Conservation (phyloP, 2,113 vertebrate species). For the Melanostigma gelatinosum region DNA sequence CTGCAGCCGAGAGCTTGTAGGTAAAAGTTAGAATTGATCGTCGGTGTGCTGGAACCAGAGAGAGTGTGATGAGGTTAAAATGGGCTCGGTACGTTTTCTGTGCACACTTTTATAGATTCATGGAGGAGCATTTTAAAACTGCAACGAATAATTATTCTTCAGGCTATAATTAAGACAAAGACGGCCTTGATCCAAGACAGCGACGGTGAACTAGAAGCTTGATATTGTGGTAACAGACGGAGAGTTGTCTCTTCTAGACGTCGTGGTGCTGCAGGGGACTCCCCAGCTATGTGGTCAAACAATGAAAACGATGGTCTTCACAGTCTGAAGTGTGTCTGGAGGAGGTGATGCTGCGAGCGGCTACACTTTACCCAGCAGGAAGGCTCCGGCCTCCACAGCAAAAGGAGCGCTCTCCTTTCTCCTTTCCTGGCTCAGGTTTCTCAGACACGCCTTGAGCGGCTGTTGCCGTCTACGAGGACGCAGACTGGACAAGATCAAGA, state of each 20-base stretch:
- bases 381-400: background rate
- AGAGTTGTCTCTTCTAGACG: background rate
- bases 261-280: background rate
- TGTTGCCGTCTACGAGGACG: constrained; percentile 1
- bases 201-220: no score
- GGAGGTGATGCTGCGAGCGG: background rate
- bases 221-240: background rate
- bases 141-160: background rate
- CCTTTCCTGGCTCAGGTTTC: background rate
- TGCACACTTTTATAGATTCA: background rate
- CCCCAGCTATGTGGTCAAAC: background rate
- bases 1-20: background rate
- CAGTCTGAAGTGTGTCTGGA: background rate
- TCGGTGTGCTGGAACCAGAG: background rate
- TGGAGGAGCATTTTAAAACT: background rate
- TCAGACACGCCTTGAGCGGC: constrained; percentile 40
- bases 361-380: constrained; percentile 6
- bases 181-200: no score
- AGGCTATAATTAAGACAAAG: no score
- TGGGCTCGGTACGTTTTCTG: background rate
- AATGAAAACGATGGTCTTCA: background rate
- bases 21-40: constrained; percentile 14
- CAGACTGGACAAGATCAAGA: constrained; percentile 34
- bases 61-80: background rate
- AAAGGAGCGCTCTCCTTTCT: background rate